Percentiles rank a stretch among this genome's conserved stretches.
Conservation (phyloP, 1,140 invertebrate species). For the Lepidurus apus region DNA sequence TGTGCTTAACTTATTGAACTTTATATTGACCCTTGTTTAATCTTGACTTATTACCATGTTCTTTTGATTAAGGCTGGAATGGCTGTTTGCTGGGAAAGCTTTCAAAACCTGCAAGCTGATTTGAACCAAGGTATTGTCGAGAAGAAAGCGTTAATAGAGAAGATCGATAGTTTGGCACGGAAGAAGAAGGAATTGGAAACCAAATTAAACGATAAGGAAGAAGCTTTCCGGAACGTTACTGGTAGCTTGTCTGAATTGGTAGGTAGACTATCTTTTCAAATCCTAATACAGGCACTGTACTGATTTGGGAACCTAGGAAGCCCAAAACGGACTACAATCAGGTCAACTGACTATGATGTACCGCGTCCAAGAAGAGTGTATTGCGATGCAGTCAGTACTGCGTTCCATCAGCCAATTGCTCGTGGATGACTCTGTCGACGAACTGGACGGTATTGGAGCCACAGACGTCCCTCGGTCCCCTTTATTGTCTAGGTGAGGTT, state of each 20-base stretch:
- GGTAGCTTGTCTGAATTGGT: constrained; percentile 3
- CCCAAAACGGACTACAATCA: neutral
- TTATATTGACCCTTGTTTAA: no score
- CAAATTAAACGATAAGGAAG: neutral
- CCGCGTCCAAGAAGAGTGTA: neutral
- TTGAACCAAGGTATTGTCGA: neutral
- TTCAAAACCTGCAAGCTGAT: neutral
- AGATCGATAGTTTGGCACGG: constrained; percentile 9
- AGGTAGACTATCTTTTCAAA: neutral
- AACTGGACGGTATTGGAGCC: neutral
- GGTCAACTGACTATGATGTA: neutral
- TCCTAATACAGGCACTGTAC: neutral
- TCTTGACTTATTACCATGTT: neutral
- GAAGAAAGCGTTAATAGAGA: neutral
- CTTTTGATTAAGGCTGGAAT: neutral
- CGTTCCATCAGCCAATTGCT: neutral
- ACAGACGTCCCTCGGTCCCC: neutral
- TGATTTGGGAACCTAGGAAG: neutral
- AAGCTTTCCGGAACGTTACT: neutral
- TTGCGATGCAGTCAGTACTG: neutral
- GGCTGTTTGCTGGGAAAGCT: neutral
- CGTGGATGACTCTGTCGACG: neutral
- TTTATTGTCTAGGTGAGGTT: neutral
- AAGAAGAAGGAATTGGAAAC: constrained; percentile 3
- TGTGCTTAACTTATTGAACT: no score